These are phyloP conservation scores for Oreochromis tanganicae DNA, from an alignment of 2,113 vertebrate species.

Conservation along the genomic window DNA sequence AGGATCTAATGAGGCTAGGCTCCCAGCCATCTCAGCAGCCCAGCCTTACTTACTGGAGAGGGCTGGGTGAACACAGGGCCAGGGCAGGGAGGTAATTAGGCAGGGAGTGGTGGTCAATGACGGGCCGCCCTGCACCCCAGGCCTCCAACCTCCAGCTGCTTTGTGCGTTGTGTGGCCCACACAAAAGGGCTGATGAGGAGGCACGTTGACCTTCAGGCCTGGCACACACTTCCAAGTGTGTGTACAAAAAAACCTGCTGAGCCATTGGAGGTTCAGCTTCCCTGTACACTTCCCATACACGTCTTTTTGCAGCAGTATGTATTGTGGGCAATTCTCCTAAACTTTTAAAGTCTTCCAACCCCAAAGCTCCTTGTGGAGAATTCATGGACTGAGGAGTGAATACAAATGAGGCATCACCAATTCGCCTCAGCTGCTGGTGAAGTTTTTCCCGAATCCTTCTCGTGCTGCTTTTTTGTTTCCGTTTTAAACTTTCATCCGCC, in stretches of 20 bases:
- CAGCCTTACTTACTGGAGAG: constrained; percentile 70
- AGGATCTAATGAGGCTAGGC: constrained; percentile 70
- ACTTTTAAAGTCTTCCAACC: constrained; percentile 50
- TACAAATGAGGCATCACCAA: constrained; percentile 46
- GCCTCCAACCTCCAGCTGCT: constrained; percentile 59
- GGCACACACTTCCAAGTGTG: constrained; percentile 62
- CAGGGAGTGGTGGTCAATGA: constrained; percentile 71
- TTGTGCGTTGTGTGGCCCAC: constrained; percentile 22
- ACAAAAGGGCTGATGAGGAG: constrained; percentile 66
- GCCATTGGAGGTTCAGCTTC: constrained; percentile 52
- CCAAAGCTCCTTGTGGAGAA: constrained; percentile 37
- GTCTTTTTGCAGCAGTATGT: constrained; percentile 32
- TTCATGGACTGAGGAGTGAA: constrained; percentile 38
- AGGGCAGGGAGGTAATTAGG: constrained; percentile 72
- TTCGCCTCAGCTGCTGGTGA: constrained; percentile 21
- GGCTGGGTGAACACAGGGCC: constrained; percentile 56
- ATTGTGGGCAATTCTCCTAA: constrained; percentile 31
- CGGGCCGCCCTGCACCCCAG: constrained; percentile 45
- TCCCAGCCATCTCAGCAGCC: constrained; percentile 58
- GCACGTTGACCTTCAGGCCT: constrained; percentile 69
- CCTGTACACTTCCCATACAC: constrained; percentile 1
- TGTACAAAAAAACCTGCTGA: constrained; percentile 45
- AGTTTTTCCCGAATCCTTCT: constrained; percentile 12
- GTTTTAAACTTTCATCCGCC: constrained; percentile 22
- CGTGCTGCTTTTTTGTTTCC: constrained; percentile 5